Evolutionary conservation across 2,797 vertebrate species (phyloP).

Genomic region (Danio choprae): DNA sequence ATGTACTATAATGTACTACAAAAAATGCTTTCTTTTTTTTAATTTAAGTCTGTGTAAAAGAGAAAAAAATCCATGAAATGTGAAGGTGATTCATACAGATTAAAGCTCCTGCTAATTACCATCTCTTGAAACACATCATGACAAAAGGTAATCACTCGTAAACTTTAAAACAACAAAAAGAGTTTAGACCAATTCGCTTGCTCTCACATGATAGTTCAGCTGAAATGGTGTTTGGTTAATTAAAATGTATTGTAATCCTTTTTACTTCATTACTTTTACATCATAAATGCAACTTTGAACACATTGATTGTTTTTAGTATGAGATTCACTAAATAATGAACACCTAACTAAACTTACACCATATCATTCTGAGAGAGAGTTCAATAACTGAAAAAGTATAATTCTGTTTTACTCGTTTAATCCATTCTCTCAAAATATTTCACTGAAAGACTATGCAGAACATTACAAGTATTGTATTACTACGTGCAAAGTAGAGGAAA

Average conservation of each 20-base stretch:
- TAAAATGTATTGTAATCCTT: neutral
- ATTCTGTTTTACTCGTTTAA: too few species aligned
- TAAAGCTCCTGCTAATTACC: too few species aligned
- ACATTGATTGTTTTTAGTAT: neutral
- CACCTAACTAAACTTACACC: neutral
- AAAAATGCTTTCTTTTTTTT: too few species aligned
- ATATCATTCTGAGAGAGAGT: neutral
- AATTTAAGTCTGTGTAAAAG: too few species aligned
- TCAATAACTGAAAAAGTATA: neutral
- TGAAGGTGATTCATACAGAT: too few species aligned
- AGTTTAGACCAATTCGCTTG: neutral
- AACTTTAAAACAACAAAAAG: neutral
- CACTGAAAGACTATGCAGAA: neutral
- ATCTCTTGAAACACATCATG: neutral
- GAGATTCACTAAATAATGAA: neutral
- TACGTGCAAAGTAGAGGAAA: too few species aligned
- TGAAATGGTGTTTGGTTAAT: neutral
- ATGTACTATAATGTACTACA: too few species aligned
- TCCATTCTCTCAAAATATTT: too few species aligned
- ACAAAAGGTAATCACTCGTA: neutral
- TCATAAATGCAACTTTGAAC: neutral
- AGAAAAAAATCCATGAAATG: too few species aligned
- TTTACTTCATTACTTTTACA: neutral
- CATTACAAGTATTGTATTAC: too few species aligned
- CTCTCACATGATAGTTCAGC: neutral